phyloP scores from a whole-genome alignment of 2,113 vertebrate genomes.

The Corythornis madagascariensis region DNA sequence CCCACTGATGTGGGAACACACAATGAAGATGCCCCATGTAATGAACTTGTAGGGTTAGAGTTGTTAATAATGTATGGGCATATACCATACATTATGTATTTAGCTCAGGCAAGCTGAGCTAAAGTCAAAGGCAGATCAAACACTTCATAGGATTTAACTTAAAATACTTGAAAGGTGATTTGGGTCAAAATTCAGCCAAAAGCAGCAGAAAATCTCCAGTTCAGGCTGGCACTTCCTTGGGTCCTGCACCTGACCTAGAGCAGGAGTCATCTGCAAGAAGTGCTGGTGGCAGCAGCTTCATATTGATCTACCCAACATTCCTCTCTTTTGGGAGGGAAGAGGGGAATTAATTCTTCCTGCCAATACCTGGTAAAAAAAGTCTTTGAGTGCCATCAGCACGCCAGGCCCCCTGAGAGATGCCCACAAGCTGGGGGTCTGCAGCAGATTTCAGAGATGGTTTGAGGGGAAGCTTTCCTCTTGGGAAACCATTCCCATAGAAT shows the following conservation, averaged over 20 bases:
- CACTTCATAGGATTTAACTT: neutral
- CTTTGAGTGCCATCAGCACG: neutral
- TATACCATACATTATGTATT: constrained; percentile 1
- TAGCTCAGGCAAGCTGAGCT: neutral
- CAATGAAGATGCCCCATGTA: neutral
- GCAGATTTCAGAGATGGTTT: fast-evolving
- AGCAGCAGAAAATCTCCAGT: neutral
- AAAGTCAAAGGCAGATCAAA: neutral
- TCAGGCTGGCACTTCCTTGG: neutral
- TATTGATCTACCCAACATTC: neutral
- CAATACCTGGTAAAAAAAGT: neutral
- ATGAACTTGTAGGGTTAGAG: neutral
- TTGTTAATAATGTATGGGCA: neutral
- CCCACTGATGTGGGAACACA: neutral
- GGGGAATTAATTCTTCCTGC: neutral
- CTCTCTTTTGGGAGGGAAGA: neutral
- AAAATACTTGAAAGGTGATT: neutral
- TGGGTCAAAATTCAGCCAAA: neutral
- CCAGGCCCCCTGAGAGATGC: neutral
- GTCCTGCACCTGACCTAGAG: neutral
- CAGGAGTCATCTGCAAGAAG: neutral
- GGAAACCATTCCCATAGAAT: neutral
- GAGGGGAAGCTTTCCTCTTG: neutral
- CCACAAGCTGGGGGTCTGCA: neutral
- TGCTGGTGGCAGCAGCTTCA: neutral